A percentile compares a stretch with the other conserved stretches of the same genome.
Evolutionary conservation across 1,140 invertebrate genomes (phyloP).

Genomic region (Drosophila tani): DNA sequence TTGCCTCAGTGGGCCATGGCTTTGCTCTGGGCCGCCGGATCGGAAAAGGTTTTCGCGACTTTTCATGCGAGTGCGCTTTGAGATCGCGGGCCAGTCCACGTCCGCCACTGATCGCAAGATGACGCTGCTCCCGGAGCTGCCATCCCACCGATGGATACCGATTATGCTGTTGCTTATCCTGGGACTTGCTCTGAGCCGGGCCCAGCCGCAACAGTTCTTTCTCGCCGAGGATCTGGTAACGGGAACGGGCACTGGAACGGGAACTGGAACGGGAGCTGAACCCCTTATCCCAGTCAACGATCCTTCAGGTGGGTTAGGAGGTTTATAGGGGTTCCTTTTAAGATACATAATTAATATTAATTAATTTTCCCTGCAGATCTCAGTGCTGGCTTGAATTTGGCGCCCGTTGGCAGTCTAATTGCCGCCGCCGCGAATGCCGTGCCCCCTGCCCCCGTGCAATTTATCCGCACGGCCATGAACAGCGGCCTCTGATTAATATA

Average conservation of each 20-base stretch:
- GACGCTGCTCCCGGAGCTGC: constrained; percentile 14
- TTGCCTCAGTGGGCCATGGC: constrained; percentile 43
- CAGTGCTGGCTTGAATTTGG: constrained; percentile 65
- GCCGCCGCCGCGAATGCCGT: constrained; percentile 67
- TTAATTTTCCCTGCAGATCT: constrained; percentile 48
- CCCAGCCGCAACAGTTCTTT: constrained; percentile 25
- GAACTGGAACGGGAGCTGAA: not conserved
- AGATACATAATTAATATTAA: not conserved
- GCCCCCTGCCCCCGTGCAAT: constrained; percentile 67
- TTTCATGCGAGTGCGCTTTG: constrained; percentile 44
- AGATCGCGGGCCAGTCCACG: constrained; percentile 26
- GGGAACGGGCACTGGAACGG: not conserved
- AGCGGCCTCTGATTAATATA: constrained; percentile 56
- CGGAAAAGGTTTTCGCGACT: constrained; percentile 73
- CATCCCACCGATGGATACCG: not conserved
- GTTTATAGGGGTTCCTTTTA: not conserved
- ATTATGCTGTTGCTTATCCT: constrained; percentile 10
- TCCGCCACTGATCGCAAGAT: constrained; percentile 44
- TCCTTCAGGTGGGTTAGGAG: constrained; percentile 58
- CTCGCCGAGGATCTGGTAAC: constrained; percentile 17
- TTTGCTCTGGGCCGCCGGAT: constrained; percentile 46
- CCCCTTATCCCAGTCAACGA: constrained; percentile 42
- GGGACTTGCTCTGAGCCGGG: constrained; percentile 1
- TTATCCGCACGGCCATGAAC: constrained; percentile 73
- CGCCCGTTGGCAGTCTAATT: constrained; percentile 67